Conservation (phyloP, 2,888 invertebrate genomes). For the Dasypolia templi region DNA sequence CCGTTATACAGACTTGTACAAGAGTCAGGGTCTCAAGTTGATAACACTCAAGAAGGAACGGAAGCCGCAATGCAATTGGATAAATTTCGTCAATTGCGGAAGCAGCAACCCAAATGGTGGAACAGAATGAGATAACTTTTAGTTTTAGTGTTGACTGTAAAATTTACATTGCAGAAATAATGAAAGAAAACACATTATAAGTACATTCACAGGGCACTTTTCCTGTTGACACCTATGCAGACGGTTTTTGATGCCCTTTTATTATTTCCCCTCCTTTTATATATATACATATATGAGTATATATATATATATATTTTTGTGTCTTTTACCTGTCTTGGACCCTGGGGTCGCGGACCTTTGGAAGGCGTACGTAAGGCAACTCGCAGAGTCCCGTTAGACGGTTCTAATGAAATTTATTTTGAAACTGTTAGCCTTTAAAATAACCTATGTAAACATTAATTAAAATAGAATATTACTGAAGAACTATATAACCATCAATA, state of each 20-base stretch:
- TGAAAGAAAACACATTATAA: not conserved
- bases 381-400: too few relatives aligned
- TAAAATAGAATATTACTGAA: not conserved
- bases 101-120: constrained; percentile 2
- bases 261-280: not conserved
- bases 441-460: not conserved
- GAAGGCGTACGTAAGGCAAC: too few relatives aligned
- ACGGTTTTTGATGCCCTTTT: not conserved
- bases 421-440: not conserved
- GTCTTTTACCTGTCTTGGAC: too few relatives aligned
- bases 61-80: constrained; percentile 33
- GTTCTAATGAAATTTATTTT: not conserved
- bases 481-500: not conserved
- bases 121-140: not conserved
- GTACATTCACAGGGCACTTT: not conserved
- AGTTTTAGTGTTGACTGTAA: not conserved
- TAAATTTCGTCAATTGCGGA: constrained; percentile 28
- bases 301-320: too few relatives aligned
- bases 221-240: not conserved
- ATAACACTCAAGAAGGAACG: constrained; percentile 7
- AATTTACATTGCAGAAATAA: not conserved
- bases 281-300: too few relatives aligned
- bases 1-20: not conserved
- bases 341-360: too few relatives aligned
- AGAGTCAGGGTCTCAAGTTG: constrained; percentile 1